Evolutionary conservation across 2,113 vertebrate species (phyloP).

Genomic region (Myanophis thanlyinensis): DNA sequence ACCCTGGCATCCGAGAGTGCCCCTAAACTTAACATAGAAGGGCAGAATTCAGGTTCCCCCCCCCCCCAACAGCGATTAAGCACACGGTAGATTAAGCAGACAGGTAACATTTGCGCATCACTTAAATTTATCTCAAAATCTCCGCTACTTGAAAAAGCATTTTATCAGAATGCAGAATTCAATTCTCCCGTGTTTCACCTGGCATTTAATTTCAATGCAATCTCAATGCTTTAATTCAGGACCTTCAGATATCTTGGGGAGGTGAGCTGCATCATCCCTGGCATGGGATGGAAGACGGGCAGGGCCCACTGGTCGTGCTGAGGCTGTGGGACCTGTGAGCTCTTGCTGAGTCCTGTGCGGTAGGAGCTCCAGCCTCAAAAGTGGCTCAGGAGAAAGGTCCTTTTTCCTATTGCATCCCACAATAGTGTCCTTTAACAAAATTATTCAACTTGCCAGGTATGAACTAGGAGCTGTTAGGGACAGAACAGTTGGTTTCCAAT

Average conservation of each 20-base stretch:
- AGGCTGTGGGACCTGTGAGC: background rate
- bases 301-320: background rate
- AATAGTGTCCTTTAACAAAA: background rate
- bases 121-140: background rate
- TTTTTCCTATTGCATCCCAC: background rate
- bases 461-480: background rate
- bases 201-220: background rate
- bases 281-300: background rate
- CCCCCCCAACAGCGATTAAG: background rate
- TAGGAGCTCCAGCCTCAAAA: background rate
- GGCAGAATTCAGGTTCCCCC: background rate
- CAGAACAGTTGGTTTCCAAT: background rate
- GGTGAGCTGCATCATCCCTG: background rate
- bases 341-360: background rate
- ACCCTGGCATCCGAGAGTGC: background rate
- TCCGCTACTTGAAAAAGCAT: background rate
- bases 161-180: background rate
- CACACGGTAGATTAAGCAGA: background rate
- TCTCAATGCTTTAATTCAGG: background rate
- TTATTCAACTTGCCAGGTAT: background rate
- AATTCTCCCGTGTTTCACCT: background rate
- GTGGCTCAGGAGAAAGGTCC: background rate
- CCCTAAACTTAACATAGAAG: background rate
- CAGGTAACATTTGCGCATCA: background rate
- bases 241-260: background rate